Base-by-base conservation (phyloP, 2,888 invertebrate genomes). In the Parasteatoda lunata region DNA sequence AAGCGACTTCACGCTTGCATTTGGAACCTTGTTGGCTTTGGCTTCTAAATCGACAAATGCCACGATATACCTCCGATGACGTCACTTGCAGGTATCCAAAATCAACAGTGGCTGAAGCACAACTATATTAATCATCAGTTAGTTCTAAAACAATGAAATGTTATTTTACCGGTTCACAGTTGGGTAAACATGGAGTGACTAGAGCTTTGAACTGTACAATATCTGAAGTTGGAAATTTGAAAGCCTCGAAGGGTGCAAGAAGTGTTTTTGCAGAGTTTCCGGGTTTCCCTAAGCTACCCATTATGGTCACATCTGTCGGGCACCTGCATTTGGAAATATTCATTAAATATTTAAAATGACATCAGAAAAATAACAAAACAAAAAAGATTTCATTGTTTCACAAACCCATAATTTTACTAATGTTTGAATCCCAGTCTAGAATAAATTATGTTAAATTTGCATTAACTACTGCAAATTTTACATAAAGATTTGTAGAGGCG, bases 221-320 rank as follows among this genome's bases (percentile, higher is more conserved):
- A 92, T 97, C 97, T 13, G 97, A 97, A 77, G 97, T 97, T 66
- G 97, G 97, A 94, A 98, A 98, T 92, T 98, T 97, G 94, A 98
- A 98, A 66, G 97, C 97, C 92, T 97, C 97, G 93, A 98, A 97
- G 93, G 97, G 96, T 78, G 97, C 97, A 88, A 97, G 93, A 89
- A 97, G 93, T 90, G 96, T 94, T 95, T 96, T 94, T 2, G 90
- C 90, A 66, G 89, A 88, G 15, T 89, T 89, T 9, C 89, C 77
- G 5, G 96, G 95, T 93, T 97, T 96, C 93, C 96, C 95, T 89
- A 97, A 94, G 48, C 97, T 96, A 90, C 97, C 97, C 97, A 97
- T 97, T 92, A 97, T 97, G 92, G 96, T 96, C 91, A 97, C 96
- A 92, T 97, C 97, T 48, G 97, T 97, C 9, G 97, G 97, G 91